Percentiles rank a stretch among this genome's conserved stretches.
Conservation (phyloP, 2,113 vertebrate genomes). For the Cyphomyrus plagiostoma region DNA sequence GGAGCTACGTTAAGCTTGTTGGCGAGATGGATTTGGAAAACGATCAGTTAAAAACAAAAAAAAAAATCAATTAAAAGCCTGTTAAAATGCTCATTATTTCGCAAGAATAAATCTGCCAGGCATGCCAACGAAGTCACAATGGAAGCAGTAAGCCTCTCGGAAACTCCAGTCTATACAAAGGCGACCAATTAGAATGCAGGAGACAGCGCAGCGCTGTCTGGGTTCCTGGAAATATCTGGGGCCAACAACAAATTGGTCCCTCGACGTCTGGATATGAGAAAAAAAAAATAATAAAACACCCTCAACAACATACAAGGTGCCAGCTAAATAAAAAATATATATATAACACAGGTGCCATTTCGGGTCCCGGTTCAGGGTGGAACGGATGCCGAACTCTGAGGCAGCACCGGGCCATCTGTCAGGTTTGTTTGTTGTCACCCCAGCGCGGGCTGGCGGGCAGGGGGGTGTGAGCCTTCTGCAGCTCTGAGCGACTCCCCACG, state of each 20-base stretch:
- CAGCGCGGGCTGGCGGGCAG: not conserved
- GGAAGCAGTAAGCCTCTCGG: conserved; percentile 26
- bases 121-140: conserved; percentile 19
- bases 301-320: conserved; percentile 13
- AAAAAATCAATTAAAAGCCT: not conserved
- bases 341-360: not conserved
- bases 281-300: not conserved
- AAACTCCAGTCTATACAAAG: conserved; percentile 14
- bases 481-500: not conserved
- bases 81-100: not conserved
- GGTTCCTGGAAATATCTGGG: conserved; percentile 4
- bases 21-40: not conserved
- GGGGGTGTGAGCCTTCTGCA: conserved; percentile 5
- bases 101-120: not conserved
- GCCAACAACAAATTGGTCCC: conserved; percentile 31
- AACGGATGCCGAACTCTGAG: not conserved
- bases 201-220: not conserved
- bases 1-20: not conserved
- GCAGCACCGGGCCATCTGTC: conserved; percentile 7
- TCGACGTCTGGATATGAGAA: conserved; percentile 22
- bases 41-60: not conserved
- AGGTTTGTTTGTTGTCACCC: not conserved
- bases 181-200: conserved; percentile 24
- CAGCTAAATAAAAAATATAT: not conserved
- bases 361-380: not conserved